phyloP scores from a whole-genome alignment of 1,140 invertebrate species.

The Colletes latitarsis region DNA sequence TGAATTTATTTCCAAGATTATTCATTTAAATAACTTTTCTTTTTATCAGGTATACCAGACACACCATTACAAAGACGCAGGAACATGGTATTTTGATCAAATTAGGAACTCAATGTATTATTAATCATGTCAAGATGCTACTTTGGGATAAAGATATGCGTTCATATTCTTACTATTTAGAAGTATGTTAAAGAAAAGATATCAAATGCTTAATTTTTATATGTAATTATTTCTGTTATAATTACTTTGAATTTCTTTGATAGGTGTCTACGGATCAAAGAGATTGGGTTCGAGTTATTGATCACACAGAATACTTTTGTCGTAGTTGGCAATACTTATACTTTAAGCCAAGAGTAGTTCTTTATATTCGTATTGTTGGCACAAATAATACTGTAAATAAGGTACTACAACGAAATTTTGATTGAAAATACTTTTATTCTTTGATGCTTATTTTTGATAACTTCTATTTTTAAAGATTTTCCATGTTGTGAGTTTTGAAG shows the following conservation, averaged over 20 bases:
- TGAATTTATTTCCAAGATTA: conserved; percentile 16
- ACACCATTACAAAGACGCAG: conserved; percentile 92
- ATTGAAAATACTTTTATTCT: not conserved
- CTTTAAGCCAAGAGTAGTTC: conserved; percentile 93
- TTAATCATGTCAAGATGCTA: conserved; percentile 96
- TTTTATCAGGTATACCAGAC: conserved; percentile 89
- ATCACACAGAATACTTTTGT: conserved; percentile 95
- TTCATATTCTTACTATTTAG: conserved; percentile 98
- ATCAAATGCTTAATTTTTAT: not conserved
- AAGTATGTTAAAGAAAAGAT: conserved; percentile 77
- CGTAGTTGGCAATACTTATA: conserved; percentile 98
- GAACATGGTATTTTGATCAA: conserved; percentile 93
- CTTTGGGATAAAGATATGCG: conserved; percentile 97
- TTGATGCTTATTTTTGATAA: not conserved
- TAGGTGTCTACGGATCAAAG: conserved; percentile 96
- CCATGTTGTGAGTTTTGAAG: conserved; percentile 95
- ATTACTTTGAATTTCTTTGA: conserved; percentile 25
- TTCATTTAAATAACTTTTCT: conserved; percentile 7
- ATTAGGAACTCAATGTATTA: conserved; percentile 92
- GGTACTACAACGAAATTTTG: conserved; percentile 74
- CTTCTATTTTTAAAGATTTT: conserved; percentile 86
- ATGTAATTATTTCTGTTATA: not conserved
- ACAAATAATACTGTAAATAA: conserved; percentile 98
- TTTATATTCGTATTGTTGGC: conserved; percentile 94
- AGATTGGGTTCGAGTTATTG: conserved; percentile 96